Base-by-base conservation (phyloP, 2,797 vertebrate genomes). In the Spinus pinus region DNA sequence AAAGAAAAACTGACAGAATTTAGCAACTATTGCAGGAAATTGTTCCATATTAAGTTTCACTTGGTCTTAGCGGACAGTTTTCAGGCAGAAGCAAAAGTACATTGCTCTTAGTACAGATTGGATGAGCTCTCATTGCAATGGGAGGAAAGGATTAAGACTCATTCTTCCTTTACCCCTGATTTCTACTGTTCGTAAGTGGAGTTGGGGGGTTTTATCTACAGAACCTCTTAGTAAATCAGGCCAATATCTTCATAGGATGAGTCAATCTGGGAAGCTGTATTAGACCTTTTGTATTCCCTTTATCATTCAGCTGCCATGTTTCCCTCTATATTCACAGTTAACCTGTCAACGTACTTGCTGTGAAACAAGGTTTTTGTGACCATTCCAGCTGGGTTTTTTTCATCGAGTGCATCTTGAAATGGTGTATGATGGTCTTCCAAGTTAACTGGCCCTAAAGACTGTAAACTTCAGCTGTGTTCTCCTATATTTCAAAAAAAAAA, bases 281-380 rank as follows among this genome's bases (percentile, higher is more conserved):
- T 95, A 90, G 87, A 95, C 88, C 89, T 94, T 95, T 71, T 84
- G 46, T 81, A 91, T 61, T 85, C 71, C 93, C 86, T 86, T 93
- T 95, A 87, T 88, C 87, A 93, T 94, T 94, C 95, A 94, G 88
- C 91, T 96, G 95, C 91, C 94, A 90, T 80, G 61, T 90, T 96
- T 94, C 92, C 83, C 86, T 88, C 70, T 93, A 65, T 87, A 95
- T 94, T 94, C 96, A 96, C 37, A 95, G 84, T 93, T 95, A 97
- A 93, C 81, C 94, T 95, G 82, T 93, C 88, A 94, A 79, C 90
- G 93, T 94, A 93, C 94, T 95, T 97, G 85, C 90, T 94, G 93
- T 81, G 92, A 97, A 97, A 97, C 80, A 90, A 81, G 66, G 93
- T 96, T 97, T 92, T 94, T 95, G 94, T 93, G 78, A 96, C 91